Evolutionary conservation across 2,113 vertebrate species (phyloP).

Genomic region (Cyphomyrus plagiostoma): DNA sequence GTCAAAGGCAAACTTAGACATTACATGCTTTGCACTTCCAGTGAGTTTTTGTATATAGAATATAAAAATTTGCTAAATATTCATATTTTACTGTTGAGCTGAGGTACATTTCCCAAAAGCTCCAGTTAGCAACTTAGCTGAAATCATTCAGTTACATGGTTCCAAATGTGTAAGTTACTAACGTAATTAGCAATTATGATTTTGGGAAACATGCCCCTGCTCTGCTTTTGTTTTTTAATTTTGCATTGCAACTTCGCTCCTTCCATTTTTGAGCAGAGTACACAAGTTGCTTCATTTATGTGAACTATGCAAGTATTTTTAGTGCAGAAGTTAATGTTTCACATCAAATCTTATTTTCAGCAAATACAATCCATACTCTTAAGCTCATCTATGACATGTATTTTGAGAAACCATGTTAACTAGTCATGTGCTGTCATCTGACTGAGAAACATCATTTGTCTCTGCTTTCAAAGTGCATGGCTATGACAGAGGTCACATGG

Average conservation of each 20-base stretch:
- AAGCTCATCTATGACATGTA: neutral
- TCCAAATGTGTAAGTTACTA: too few relatives aligned
- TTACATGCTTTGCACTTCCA: too few relatives aligned
- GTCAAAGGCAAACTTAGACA: too few relatives aligned
- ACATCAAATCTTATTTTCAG: neutral
- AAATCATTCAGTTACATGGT: too few relatives aligned
- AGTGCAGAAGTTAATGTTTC: neutral
- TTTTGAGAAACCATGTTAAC: neutral
- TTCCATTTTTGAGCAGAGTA: neutral
- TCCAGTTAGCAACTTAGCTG: too few relatives aligned
- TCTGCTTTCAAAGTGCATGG: neutral
- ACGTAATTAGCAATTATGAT: too few relatives aligned
- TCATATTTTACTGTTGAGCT: too few relatives aligned
- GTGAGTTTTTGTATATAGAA: too few relatives aligned
- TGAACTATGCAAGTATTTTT: neutral
- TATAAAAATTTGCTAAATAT: too few relatives aligned
- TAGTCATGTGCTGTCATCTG: slow-evolving; percentile 4
- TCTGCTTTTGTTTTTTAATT: neutral
- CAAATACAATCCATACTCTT: neutral
- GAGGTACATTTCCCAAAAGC: too few relatives aligned
- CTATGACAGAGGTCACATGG: neutral
- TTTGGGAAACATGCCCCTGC: neutral
- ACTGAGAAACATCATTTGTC: neutral
- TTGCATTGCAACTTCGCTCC: neutral
- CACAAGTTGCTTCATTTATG: neutral